A percentile compares a stretch with the other conserved stretches of the same genome.
phyloP scores from a whole-genome alignment of 2,797 vertebrate genomes.

The Heterohyrax brucei region DNA sequence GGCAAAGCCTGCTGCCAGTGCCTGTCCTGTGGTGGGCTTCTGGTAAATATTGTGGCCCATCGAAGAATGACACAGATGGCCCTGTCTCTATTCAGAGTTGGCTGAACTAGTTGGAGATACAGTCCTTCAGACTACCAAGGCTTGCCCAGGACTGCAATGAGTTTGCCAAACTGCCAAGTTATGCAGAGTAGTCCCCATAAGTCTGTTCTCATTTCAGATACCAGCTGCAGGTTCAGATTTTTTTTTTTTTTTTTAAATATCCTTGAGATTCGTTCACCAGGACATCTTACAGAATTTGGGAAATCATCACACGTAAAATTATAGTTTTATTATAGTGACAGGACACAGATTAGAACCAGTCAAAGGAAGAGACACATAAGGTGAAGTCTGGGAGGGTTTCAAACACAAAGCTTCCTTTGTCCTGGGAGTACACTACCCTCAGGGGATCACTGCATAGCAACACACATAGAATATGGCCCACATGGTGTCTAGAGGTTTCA shows the following conservation, averaged over 20 bases:
- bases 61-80: fast-evolving
- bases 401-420: neutral
- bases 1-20: neutral
- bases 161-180: neutral
- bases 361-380: neutral
- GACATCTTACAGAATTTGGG: neutral
- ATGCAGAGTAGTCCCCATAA: neutral
- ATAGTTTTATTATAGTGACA: neutral
- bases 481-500: neutral
- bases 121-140: neutral
- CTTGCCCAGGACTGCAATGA: neutral
- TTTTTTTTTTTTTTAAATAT: neutral
- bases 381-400: neutral
- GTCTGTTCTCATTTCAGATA: neutral
- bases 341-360: neutral
- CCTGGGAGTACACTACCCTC: neutral
- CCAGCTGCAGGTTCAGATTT: neutral
- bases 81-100: neutral
- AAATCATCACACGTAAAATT: neutral
- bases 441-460: neutral
- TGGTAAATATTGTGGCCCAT: neutral
- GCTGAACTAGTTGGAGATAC: neutral
- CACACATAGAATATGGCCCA: neutral
- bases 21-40: neutral
- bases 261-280: neutral